A percentile compares a stretch with the other conserved stretches of the same genome.
Conservation (phyloP, 1,140 invertebrate species). For the Acyrthosiphon pisum region DNA sequence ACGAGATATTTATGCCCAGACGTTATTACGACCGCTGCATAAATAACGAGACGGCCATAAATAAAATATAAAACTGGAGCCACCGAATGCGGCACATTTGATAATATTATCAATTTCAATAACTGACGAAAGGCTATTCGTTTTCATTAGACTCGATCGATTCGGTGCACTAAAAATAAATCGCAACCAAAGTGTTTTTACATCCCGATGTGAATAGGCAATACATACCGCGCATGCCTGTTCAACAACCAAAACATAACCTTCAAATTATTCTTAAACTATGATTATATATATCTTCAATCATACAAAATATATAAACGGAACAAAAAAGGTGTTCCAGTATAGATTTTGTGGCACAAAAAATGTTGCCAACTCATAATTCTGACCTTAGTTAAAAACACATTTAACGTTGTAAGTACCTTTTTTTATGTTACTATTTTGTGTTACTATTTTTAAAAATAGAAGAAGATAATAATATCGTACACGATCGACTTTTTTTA, state of each 20-base stretch:
- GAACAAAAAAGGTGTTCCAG: background rate
- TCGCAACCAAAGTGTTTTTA: background rate
- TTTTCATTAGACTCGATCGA: background rate
- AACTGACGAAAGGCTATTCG: background rate
- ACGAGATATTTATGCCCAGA: background rate
- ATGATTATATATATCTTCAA: background rate
- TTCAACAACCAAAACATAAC: background rate
- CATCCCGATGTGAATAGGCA: no score
- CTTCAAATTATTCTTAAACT: background rate
- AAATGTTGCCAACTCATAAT: background rate
- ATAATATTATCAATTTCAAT: conserved; percentile 9
- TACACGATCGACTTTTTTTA: background rate
- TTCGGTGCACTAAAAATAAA: background rate
- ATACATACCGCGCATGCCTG: background rate
- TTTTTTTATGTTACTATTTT: no score
- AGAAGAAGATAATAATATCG: background rate
- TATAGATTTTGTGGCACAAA: background rate
- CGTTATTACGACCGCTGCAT: background rate
- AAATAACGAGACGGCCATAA: background rate
- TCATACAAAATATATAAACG: background rate
- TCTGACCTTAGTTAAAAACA: background rate
- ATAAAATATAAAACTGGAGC: background rate
- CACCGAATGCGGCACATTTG: background rate
- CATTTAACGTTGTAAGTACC: background rate
- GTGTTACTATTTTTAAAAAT: background rate